Conservation (phyloP, 2,888 invertebrate genomes). For the Sialis fuliginosa region DNA sequence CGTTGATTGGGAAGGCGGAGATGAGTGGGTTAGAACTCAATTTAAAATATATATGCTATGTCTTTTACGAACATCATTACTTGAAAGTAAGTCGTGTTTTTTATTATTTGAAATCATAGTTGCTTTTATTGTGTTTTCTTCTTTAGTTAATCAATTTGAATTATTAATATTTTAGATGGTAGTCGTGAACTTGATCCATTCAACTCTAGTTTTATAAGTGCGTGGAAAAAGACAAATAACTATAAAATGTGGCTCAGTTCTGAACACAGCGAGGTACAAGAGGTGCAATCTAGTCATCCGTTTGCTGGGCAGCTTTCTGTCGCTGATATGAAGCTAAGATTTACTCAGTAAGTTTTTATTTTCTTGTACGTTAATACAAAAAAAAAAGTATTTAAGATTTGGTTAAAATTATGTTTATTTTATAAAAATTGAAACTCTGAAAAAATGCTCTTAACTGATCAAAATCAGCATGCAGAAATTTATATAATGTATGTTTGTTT, state of each 20-base stretch:
- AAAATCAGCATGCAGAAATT: too few species aligned
- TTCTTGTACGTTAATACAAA: too few species aligned
- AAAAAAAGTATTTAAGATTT: too few species aligned
- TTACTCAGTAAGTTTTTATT: slow-evolving; percentile 61
- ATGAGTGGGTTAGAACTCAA: slow-evolving; percentile 91
- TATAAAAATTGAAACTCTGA: too few species aligned
- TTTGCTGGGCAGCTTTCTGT: slow-evolving; percentile 89
- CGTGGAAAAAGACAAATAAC: slow-evolving; percentile 78
- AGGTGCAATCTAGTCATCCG: slow-evolving; percentile 70
- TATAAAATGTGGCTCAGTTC: slow-evolving; percentile 68
- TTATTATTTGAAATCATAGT: background rate
- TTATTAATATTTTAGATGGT: slow-evolving; percentile 36
- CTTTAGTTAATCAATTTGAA: background rate
- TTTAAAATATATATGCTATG: slow-evolving; percentile 76
- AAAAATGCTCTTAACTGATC: too few species aligned
- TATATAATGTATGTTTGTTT: too few species aligned
- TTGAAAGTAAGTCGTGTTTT: slow-evolving; percentile 36
- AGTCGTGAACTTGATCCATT: slow-evolving; percentile 74
- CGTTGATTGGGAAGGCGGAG: slow-evolving; percentile 81
- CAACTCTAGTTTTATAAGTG: slow-evolving; percentile 63
- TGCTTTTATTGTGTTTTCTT: background rate
- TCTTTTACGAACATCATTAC: slow-evolving; percentile 58
- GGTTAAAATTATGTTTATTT: too few species aligned
- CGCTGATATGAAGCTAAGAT: slow-evolving; percentile 79
- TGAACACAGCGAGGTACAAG: slow-evolving; percentile 46